A percentile compares a stretch with the other conserved stretches of the same genome.
These are phyloP conservation scores for Pseudorhiza aurosa DNA, from an alignment of 30 jellyfish, hydroid and myxozoan genomes.

Conservation along the genomic window DNA sequence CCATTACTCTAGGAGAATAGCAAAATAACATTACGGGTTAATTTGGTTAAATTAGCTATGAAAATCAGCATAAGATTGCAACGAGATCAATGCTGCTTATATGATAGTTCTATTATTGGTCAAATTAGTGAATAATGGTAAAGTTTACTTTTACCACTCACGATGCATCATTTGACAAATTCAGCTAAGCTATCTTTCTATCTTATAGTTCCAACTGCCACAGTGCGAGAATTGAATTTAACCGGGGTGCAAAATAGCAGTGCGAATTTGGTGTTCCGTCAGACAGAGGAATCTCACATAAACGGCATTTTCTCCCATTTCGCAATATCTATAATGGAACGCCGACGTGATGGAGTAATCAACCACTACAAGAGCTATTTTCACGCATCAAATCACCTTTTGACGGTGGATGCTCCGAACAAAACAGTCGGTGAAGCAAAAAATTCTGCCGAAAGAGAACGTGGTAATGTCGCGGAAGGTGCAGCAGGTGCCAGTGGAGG, in stretches of 20 bases:
- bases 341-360: slow-evolving; percentile 8
- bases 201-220: background rate
- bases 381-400: background rate
- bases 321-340: background rate
- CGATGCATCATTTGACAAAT: too few species aligned
- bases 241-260: background rate
- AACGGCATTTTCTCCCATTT: slow-evolving; percentile 1
- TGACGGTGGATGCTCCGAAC: background rate
- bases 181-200: too few species aligned
- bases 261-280: background rate
- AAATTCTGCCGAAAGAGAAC: background rate
- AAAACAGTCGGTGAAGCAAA: background rate
- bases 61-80: too few species aligned
- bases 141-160: too few species aligned
- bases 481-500: background rate
- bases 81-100: too few species aligned
- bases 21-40: too few species aligned
- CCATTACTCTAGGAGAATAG: too few species aligned
- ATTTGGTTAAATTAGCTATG: too few species aligned
- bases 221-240: background rate
- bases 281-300: background rate
- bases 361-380: background rate
- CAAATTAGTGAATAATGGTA: too few species aligned
- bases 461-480: background rate
- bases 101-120: too few species aligned